These are phyloP conservation scores for Aplocera efformata DNA, from an alignment of 2,888 invertebrate genomes.

Conservation along the genomic window DNA sequence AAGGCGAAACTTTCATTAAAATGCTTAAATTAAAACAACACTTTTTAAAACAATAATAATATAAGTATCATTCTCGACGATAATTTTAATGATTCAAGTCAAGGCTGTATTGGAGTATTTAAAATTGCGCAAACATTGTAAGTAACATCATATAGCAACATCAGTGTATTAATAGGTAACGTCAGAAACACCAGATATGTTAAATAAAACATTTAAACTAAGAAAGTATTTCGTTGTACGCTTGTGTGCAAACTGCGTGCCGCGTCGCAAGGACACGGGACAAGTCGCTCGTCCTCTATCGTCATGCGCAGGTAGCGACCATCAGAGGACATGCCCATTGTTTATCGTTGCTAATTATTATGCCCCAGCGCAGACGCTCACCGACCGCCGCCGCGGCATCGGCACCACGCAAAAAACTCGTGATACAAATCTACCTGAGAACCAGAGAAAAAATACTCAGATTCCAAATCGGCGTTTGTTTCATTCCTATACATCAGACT, in stretches of 20 bases:
- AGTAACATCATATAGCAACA: too few species aligned
- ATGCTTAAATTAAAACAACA: too few species aligned
- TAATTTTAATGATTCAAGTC: too few species aligned
- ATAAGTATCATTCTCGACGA: too few species aligned
- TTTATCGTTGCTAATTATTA: slow-evolving; percentile 78
- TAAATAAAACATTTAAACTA: slow-evolving; percentile 15
- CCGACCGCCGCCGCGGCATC: slow-evolving; percentile 49
- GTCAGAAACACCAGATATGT: neutral
- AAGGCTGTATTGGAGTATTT: too few species aligned
- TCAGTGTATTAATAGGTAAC: neutral
- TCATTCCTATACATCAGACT: slow-evolving; percentile 10
- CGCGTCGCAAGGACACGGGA: slow-evolving; percentile 67
- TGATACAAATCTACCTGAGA: slow-evolving; percentile 54
- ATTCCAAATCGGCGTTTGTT: slow-evolving; percentile 22
- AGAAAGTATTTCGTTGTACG: slow-evolving; percentile 21
- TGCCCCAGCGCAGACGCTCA: slow-evolving; percentile 69
- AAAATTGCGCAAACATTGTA: too few species aligned
- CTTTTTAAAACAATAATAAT: too few species aligned
- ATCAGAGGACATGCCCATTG: slow-evolving; percentile 74
- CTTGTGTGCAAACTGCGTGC: slow-evolving; percentile 47
- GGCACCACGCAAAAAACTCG: slow-evolving; percentile 58
- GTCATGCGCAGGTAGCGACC: slow-evolving; percentile 76
- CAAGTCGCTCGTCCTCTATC: slow-evolving; percentile 70
- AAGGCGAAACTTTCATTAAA: too few species aligned
- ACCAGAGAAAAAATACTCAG: slow-evolving; percentile 33